Evolutionary conservation across 2,888 invertebrate species (phyloP), one percentile per base, ranked within the genome.

Genomic region (Phaonia tiefii): DNA sequence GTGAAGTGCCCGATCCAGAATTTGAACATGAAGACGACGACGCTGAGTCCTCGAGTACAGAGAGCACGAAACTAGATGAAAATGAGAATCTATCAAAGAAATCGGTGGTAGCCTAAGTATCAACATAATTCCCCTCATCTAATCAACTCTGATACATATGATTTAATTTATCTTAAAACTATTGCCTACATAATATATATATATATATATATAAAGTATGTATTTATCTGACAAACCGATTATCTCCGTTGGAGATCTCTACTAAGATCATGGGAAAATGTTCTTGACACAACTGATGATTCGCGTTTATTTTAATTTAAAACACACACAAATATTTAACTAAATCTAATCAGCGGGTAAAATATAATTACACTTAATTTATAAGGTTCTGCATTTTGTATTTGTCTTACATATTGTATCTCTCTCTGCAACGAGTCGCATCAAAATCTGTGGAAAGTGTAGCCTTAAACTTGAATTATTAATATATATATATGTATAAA

Each of bases 1-100:
- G 88, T 10, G 89, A 89, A 79, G 86, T 90, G 8, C 90, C 89
- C 0, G 90, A 90, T 86, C 89, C 89, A 0, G 88, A 88, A 7
- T 74, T 85, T 20, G 80, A 83, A 60, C 15, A 31, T 0, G 80
- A 83, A 11, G 4, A 31, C 4, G 87, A 89, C 66, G 89, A 88
- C 80, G 89, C 87, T 17, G 89, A 89, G 71, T 89, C 88, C 3
- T 89, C 89, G 80, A 88, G 89, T 84, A 89, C 89, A 2, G 89
- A 89, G 81, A 89, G 89, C 84, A 88, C 87, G 79, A 89, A 89
- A 82, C 83, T 89, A 42, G 89, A 89, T 44, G 89, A 89, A 84
- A 89, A 89, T 49, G 88, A 89, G 72, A 89, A 89, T 71, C 8
- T 79, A 8, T 78, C 76, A 78, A 86, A 84, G 83, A 72, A 67